These are phyloP conservation scores for Chaetogeoica ovagalla DNA, from an alignment of 2,888 invertebrate species.

Conservation along the genomic window DNA sequence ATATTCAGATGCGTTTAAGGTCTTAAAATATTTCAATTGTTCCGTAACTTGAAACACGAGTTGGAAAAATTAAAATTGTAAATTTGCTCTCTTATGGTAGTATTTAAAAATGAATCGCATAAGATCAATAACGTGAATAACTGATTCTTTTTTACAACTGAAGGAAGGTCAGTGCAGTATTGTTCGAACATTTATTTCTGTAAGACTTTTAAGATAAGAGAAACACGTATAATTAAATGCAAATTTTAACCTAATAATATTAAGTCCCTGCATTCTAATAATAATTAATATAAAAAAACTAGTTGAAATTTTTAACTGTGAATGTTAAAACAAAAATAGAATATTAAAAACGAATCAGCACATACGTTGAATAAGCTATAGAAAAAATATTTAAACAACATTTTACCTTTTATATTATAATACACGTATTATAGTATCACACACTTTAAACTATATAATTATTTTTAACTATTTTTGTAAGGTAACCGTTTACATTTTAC, in stretches of 20 bases:
- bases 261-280: no score
- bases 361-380: no score
- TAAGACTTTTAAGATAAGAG: background rate
- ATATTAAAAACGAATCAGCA: no score
- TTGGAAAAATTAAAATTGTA: constrained; percentile 24
- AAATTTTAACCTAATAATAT: constrained; percentile 1
- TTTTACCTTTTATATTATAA: no score
- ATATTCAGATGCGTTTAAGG: background rate
- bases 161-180: constrained; percentile 21
- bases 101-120: background rate
- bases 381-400: no score
- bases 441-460: no score
- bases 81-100: constrained; percentile 9
- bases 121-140: constrained; percentile 12
- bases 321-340: no score
- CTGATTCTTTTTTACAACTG: constrained; percentile 18
- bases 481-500: no score
- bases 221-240: background rate
- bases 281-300: no score
- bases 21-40: constrained; percentile 14
- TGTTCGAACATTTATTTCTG: constrained; percentile 6
- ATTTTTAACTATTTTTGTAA: no score
- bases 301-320: no score
- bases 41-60: background rate
- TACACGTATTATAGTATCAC: no score